Conservation (phyloP, 2,888 invertebrate genomes). For the Euplagia quadripunctaria region DNA sequence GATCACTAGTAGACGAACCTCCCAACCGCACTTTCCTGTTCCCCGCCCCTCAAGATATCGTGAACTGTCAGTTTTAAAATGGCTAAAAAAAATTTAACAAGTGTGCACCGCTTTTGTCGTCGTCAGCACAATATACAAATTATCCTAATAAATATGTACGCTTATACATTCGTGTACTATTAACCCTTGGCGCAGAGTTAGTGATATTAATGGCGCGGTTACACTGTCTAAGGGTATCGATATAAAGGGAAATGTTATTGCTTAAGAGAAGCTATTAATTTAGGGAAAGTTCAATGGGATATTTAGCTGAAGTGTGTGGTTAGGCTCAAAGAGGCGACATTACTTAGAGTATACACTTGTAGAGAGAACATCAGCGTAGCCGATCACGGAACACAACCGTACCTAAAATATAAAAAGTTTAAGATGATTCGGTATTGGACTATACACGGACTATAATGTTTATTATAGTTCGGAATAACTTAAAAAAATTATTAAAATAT, state of each 20-base stretch:
- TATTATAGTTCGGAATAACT: too few species aligned
- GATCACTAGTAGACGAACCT: neutral
- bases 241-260: neutral
- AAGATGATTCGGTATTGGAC: too few species aligned
- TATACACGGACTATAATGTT: too few species aligned
- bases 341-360: neutral
- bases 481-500: too few species aligned
- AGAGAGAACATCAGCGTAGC: neutral
- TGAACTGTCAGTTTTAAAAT: neutral
- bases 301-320: neutral
- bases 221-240: conserved; percentile 1
- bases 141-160: conserved; percentile 7
- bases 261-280: neutral
- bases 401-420: too few species aligned
- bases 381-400: neutral
- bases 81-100: neutral
- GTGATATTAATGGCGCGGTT: conserved; percentile 12
- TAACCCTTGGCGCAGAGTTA: conserved; percentile 8
- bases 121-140: neutral
- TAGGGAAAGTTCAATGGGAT: conserved; percentile 1
- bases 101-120: neutral
- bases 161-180: conserved; percentile 4
- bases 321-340: neutral
- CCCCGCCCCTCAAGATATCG: neutral
- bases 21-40: neutral